Percentiles rank a stretch among this genome's conserved stretches.
phyloP scores from a whole-genome alignment of 1,140 invertebrate species.

The Episyrphus balteatus region DNA sequence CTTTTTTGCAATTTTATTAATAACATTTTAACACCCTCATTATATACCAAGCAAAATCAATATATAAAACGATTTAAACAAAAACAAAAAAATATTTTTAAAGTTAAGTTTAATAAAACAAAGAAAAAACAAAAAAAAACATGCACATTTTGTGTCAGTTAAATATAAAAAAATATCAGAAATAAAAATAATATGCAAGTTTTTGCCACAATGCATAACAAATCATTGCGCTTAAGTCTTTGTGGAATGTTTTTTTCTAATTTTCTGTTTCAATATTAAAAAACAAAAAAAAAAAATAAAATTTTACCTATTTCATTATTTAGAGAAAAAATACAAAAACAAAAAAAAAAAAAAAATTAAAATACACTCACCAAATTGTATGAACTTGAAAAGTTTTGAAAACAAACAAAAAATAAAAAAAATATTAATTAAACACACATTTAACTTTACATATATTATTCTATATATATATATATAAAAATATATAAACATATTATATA shows the following conservation, averaged over 20 bases:
- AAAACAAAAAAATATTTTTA: background rate
- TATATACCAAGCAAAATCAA: background rate
- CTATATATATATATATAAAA: background rate
- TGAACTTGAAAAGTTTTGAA: background rate
- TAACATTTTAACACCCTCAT: background rate
- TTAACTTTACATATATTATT: background rate
- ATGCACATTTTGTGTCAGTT: too few species aligned
- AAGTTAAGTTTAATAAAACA: background rate
- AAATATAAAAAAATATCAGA: too few species aligned
- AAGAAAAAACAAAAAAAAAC: too few species aligned
- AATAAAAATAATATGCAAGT: background rate
- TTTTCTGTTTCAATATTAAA: background rate
- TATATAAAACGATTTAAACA: background rate
- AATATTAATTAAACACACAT: background rate
- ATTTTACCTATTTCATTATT: too few species aligned
- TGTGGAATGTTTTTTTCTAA: background rate
- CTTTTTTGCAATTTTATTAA: too few species aligned
- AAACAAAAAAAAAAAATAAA: too few species aligned
- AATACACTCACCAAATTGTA: background rate
- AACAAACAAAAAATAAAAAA: background rate
- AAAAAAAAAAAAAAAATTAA: too few species aligned
- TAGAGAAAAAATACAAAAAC: too few species aligned
- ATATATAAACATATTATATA: background rate
- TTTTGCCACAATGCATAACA: background rate
- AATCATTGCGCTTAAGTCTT: background rate